Evolutionary conservation across 2,113 vertebrate genomes (phyloP).

Genomic region (Lonchura striata): DNA sequence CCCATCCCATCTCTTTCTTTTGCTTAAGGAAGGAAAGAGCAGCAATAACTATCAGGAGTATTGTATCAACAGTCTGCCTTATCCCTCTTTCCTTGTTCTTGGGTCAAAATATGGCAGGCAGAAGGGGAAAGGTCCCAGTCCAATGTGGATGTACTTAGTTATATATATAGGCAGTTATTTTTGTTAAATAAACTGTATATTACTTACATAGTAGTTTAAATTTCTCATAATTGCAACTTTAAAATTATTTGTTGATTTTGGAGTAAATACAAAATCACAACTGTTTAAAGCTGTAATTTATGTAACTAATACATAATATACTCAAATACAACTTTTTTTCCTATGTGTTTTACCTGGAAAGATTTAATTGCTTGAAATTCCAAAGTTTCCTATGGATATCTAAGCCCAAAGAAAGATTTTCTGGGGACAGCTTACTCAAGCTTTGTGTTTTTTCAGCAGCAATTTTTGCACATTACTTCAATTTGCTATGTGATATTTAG

Average conservation of each 20-base stretch:
- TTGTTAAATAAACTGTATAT: background rate
- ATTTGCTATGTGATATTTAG: background rate
- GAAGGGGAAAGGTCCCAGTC: background rate
- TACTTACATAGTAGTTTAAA: background rate
- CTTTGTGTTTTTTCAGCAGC: background rate
- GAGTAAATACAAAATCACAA: background rate
- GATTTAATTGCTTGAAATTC: background rate
- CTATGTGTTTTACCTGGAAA: background rate
- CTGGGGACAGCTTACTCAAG: background rate
- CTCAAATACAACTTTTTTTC: background rate
- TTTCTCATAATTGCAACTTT: background rate
- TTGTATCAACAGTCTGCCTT: background rate
- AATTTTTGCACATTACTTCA: background rate
- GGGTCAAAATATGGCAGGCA: background rate
- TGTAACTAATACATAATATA: accelerated
- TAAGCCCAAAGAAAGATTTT: background rate
- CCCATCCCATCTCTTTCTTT: background rate
- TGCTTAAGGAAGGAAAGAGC: background rate
- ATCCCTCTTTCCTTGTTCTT: background rate
- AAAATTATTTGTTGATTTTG: background rate
- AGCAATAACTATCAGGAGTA: background rate
- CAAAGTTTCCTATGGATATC: background rate
- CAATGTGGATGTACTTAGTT: background rate
- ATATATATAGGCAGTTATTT: background rate
- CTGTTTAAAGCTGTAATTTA: background rate